phyloP scores from a whole-genome alignment of 2,888 invertebrate species.

The Dione juno region DNA sequence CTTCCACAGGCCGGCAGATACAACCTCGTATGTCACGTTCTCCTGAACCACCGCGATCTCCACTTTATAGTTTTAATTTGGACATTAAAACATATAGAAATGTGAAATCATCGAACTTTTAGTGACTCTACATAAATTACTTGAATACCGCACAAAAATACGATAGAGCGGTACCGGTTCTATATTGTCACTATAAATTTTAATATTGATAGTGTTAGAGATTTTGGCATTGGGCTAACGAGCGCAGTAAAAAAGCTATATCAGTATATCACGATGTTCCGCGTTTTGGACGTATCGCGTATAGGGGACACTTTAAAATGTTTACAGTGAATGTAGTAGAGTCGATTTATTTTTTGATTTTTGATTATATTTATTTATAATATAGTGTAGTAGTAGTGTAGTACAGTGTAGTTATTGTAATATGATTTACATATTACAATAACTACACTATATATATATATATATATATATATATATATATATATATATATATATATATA shows the following conservation, averaged over 20 bases:
- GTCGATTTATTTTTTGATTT: constrained; percentile 49
- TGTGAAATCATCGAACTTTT: constrained; percentile 49
- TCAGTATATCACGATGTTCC: constrained; percentile 76
- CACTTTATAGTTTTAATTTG: not conserved
- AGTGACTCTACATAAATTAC: constrained; percentile 53
- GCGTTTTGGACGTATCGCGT: constrained; percentile 64
- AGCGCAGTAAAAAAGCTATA: constrained; percentile 75
- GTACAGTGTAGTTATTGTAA: not conserved
- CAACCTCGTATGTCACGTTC: too few relatives aligned
- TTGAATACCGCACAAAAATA: constrained; percentile 47
- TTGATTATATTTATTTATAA: constrained; percentile 12
- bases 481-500: too few relatives aligned
- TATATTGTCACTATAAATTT: constrained; percentile 70
- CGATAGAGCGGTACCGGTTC: constrained; percentile 54
- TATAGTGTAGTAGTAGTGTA: not conserved
- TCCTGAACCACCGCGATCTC: not conserved
- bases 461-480: too few relatives aligned
- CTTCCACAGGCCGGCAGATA: too few relatives aligned
- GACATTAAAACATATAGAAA: constrained; percentile 38
- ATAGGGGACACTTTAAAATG: constrained; percentile 66
- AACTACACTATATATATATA: too few relatives aligned
- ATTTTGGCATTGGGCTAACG: constrained; percentile 73
- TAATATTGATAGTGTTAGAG: constrained; percentile 67
- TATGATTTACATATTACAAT: too few relatives aligned
- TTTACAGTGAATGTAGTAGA: constrained; percentile 59